Conservation (phyloP, 1,140 invertebrate genomes). For the Drosophila biarmipes region DNA sequence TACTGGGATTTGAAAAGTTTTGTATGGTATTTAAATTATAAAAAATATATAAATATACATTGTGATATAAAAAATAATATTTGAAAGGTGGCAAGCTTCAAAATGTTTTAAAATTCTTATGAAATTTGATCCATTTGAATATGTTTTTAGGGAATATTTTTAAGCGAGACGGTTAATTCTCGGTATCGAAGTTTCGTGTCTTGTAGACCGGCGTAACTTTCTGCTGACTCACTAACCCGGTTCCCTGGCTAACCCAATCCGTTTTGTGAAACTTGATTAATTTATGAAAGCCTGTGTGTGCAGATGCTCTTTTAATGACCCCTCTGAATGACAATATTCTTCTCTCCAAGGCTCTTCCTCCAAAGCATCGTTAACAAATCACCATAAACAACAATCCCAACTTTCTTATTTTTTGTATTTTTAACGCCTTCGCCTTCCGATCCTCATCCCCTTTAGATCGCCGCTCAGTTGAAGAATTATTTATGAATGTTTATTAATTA, state of each 20-base stretch:
- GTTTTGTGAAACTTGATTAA: neutral
- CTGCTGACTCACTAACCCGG: neutral
- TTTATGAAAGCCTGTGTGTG: neutral
- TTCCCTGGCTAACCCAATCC: neutral
- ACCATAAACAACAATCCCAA: neutral
- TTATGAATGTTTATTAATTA: conserved; percentile 68
- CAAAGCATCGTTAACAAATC: neutral
- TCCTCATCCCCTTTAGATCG: conserved; percentile 5
- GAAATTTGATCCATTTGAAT: too few species aligned
- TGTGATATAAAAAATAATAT: too few species aligned
- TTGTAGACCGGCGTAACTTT: neutral
- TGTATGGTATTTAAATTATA: too few species aligned
- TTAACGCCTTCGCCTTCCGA: neutral
- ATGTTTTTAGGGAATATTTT: too few species aligned
- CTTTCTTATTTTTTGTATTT: neutral
- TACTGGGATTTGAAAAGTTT: too few species aligned
- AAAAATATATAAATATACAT: too few species aligned
- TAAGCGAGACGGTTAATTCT: neutral
- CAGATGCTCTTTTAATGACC: neutral
- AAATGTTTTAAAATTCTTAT: too few species aligned
- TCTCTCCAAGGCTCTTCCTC: neutral
- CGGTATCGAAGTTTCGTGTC: neutral
- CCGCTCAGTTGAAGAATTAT: conserved; percentile 24
- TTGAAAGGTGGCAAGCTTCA: too few species aligned
- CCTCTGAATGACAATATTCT: neutral